These are phyloP conservation scores for Leptarthrus brevirostris DNA, from an alignment of 2,888 invertebrate species.

Conservation along the genomic window DNA sequence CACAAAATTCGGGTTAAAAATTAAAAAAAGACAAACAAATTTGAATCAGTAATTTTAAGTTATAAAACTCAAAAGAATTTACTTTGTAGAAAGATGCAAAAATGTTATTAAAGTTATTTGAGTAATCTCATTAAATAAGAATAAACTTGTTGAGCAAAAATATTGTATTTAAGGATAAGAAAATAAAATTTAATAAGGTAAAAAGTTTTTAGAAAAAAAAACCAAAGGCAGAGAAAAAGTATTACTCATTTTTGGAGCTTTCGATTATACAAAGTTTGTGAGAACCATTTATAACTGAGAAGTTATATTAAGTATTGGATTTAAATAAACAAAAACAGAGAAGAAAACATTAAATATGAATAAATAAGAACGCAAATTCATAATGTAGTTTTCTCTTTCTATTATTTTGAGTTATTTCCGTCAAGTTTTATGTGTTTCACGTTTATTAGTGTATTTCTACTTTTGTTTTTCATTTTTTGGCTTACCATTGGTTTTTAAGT, in stretches of 20 bases:
- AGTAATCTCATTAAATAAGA: conserved; percentile 46
- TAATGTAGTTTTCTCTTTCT: too few species aligned
- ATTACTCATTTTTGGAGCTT: conserved; percentile 25
- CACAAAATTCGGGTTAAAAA: conserved; percentile 17
- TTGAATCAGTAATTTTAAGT: neutral
- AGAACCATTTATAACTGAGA: conserved; percentile 27
- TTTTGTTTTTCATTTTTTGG: too few species aligned
- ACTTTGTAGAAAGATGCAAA: conserved; percentile 36
- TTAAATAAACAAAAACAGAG: neutral
- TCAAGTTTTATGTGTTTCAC: too few species aligned
- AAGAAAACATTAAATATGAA: too few species aligned
- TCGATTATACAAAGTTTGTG: conserved; percentile 5
- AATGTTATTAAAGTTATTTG: conserved; percentile 33
- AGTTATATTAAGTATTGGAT: conserved; percentile 34
- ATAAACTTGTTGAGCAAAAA: conserved; percentile 41
- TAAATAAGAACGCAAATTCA: too few species aligned
- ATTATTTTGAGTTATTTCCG: too few species aligned
- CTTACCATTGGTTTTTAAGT: too few species aligned
- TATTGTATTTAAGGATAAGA: conserved; percentile 41
- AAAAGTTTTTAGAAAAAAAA: conserved; percentile 42
- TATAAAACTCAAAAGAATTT: conserved; percentile 25
- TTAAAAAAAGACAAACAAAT: conserved; percentile 30
- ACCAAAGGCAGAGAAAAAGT: neutral
- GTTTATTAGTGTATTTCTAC: too few species aligned
- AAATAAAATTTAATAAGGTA: conserved; percentile 34